These are phyloP conservation scores for Dryobotodes eremita DNA, from an alignment of 2,888 invertebrate species.

Conservation along the genomic window DNA sequence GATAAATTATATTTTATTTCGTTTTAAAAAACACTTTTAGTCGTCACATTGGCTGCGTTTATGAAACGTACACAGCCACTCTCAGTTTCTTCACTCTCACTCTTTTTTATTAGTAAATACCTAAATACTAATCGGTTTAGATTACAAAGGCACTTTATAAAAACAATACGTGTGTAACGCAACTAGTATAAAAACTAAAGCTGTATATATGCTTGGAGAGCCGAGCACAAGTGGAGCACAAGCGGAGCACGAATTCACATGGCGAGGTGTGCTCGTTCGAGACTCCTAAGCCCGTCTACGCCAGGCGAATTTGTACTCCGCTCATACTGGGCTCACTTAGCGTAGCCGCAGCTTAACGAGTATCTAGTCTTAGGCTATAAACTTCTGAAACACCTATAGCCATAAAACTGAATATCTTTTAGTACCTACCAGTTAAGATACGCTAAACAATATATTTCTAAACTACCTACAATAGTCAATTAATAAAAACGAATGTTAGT, in stretches of 20 bases:
- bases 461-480: background rate
- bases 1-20: too few relatives aligned
- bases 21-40: background rate
- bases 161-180: constrained; percentile 28
- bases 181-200: constrained; percentile 35
- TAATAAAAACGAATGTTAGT: background rate
- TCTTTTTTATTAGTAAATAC: constrained; percentile 4
- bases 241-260: too few relatives aligned
- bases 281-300: too few relatives aligned
- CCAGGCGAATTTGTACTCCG: too few relatives aligned
- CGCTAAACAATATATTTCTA: constrained; percentile 7
- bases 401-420: constrained; percentile 29
- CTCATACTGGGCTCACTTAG: too few relatives aligned
- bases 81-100: too few relatives aligned
- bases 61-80: background rate
- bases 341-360: background rate
- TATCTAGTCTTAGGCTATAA: constrained; percentile 7
- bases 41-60: background rate
- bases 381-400: constrained; percentile 28
- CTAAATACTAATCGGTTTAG: background rate
- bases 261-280: too few relatives aligned
- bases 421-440: background rate
- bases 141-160: constrained; percentile 28
- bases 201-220: too few relatives aligned
- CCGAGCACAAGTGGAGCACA: too few relatives aligned